Evolutionary conservation across 1,140 invertebrate species (phyloP), one percentile per base, ranked within the genome.

Genomic region (Caenorhabditis tropicalis): DNA sequence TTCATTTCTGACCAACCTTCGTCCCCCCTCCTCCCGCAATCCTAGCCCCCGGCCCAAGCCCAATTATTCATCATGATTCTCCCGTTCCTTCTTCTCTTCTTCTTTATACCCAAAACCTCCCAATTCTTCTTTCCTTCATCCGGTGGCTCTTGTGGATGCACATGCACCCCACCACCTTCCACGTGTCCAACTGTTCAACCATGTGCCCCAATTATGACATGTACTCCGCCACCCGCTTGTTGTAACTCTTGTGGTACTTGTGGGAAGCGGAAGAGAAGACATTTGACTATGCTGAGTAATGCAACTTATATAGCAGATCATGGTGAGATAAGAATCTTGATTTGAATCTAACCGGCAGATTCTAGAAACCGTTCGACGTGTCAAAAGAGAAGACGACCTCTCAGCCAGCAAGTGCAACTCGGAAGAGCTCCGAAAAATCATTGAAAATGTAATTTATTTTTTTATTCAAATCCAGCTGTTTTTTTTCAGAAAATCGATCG

Each of bases 401-500:
- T 51, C 29, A 10, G n/a, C 24, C 9, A 27, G n/a, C n/a, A 49
- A 31, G 21, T 60, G 43, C n/a, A 36, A 79, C 19, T 43, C 36
- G 7, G 70, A 43, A 9, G 70, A 80, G 10, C 36, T 39, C 16
- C 83, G 31, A 39, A 46, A 39, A 49, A 49, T 51, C 24, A 80
- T 46, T 15, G 83, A 65, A 43, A 80, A 24, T 39, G 70, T 80
- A 0, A 19, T 31, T 51, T 27, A n/a, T 43, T 19, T 12, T 53
- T 9, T 36, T 19, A 6, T 9, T 80, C 10, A 24, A 48, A n/a
- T 24, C 12, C 7, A 4, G 6, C 6, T 21, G 49, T 10, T 27
- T 1, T 16, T n/a, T 74, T 74, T 81, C 48, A 85, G 81, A 85
- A 85, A 36, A 82, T 82, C 5, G 84, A 85, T 46, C 56, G 81